Evolutionary conservation across 35 echinoderm and acorn worm genomes (phyloP).

Genomic region (Patiria miniata): DNA sequence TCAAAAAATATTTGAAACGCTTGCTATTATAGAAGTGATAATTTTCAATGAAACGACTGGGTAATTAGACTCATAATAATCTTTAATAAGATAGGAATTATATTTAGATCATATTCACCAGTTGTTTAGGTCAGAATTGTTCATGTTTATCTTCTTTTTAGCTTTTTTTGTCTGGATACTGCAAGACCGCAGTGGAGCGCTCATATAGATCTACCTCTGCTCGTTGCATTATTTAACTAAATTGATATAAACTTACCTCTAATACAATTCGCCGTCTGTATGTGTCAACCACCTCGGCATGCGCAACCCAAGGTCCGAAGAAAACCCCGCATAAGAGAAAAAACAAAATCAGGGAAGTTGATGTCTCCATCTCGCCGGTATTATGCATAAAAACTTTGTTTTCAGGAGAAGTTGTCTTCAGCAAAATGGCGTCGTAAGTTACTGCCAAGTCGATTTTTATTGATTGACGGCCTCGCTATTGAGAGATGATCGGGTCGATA

Average conservation of each 20-base stretch:
- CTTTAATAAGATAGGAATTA: too few relatives aligned
- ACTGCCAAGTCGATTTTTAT: neutral
- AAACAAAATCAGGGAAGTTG: neutral
- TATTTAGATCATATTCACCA: too few relatives aligned
- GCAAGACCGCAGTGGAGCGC: too few relatives aligned
- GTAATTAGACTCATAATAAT: too few relatives aligned
- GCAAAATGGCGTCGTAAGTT: constrained; percentile 12
- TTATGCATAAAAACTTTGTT: neutral
- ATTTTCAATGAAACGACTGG: too few relatives aligned
- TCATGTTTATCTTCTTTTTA: too few relatives aligned
- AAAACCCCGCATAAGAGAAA: neutral
- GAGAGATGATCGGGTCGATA: neutral
- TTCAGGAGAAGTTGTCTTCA: too few relatives aligned
- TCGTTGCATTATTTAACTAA: neutral
- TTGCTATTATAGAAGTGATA: too few relatives aligned
- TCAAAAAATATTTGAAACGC: too few relatives aligned
- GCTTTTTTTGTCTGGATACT: too few relatives aligned
- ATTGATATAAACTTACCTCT: constrained; percentile 3
- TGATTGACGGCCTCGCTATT: neutral
- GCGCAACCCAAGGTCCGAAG: neutral
- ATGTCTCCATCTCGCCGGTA: neutral
- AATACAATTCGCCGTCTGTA: neutral
- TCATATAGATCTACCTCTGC: too few relatives aligned
- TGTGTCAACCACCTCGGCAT: neutral
- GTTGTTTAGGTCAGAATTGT: too few relatives aligned